Percentiles rank a stretch among this genome's conserved stretches.
Conservation (phyloP, 1,140 invertebrate species). For the Eciton burchellii region DNA sequence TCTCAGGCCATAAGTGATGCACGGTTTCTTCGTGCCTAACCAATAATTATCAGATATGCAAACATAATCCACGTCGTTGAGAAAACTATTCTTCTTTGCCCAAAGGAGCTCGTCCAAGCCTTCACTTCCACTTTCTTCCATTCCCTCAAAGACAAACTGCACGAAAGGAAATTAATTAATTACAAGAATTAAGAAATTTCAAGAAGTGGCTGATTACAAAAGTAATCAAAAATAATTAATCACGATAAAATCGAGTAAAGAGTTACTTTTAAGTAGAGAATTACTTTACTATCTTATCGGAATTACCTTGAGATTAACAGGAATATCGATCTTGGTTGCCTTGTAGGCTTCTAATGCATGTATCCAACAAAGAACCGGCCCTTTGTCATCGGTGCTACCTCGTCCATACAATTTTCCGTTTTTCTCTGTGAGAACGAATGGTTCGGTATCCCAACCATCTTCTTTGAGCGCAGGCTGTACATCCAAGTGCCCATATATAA, state of each 20-base stretch:
- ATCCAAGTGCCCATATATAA: conserved; percentile 99
- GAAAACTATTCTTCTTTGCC: conserved; percentile 91
- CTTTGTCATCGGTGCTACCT: conserved; percentile 98
- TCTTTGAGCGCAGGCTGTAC: conserved; percentile 96
- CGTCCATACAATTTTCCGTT: conserved; percentile 97
- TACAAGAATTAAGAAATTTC: conserved; percentile 26
- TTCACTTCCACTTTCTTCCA: conserved; percentile 99
- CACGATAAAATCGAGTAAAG: conserved; percentile 8
- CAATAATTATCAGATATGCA: conserved; percentile 99
- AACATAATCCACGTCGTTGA: conserved; percentile 95
- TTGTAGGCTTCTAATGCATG: conserved; percentile 97
- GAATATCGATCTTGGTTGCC: conserved; percentile 90
- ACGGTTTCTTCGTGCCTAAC: conserved; percentile 98
- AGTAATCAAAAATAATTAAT: background rate
- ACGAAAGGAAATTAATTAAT: conserved; percentile 70
- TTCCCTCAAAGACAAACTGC: conserved; percentile 98
- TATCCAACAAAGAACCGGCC: conserved; percentile 96
- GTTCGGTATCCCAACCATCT: conserved; percentile 98
- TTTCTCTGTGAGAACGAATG: conserved; percentile 95
- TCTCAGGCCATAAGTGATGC: conserved; percentile 97
- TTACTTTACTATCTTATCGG: conserved; percentile 19
- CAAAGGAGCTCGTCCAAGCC: conserved; percentile 96
- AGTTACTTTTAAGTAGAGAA: background rate
- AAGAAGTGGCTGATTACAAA: no score
- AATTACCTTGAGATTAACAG: conserved; percentile 95